Base-by-base conservation (phyloP, 1,140 invertebrate genomes). In the Marisa cornuarietis region DNA sequence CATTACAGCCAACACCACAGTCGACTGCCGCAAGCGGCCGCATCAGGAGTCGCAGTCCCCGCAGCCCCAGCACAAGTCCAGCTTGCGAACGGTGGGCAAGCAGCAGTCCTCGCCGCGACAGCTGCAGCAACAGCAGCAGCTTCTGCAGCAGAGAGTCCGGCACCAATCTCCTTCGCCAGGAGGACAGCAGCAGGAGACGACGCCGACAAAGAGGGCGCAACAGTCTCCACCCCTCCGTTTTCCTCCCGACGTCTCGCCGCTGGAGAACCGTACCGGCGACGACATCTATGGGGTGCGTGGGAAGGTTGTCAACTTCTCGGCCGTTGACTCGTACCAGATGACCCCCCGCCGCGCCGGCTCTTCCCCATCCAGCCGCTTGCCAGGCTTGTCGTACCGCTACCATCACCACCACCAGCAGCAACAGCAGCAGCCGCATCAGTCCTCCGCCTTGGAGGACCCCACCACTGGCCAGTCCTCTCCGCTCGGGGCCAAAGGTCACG, bases 1-100 rank as follows among this genome's bases (percentile, higher is more conserved):
- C 83, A 86, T 88, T 52, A 89, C 85, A 26, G 88, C 87, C 51
- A 89, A 89, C 80, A 86, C 88, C 20, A 85, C 86, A 6, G 85
- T 89, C 16, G 86, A 84, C 71, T 79, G 75, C 63, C 42, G 79
- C 71, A 80, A 73, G 74, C 68, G 20, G 31, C 52, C 54, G 54
- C 54, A 58, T 18, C 54, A 58, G 54, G 61, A 75, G 71, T 26
- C 69, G 11, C 10, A 24, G 69, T 26, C 69, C 5, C 51, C 20
- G 11, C 20, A 9, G 62, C 76, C 24, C 74, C 65, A 71, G 62
- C 71, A 66, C 61, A 51, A n/a, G 54, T 42, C 51, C 74, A 78
- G 78, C 61, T 62, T 68, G 66, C 66, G 79, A 71, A 58, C 71
- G 54, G 22, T 20, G 52, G 42, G 42, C 73, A 16, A 63, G 58